A percentile compares a stretch with the other conserved stretches of the same genome.
phyloP scores from a whole-genome alignment of 2,888 invertebrate species.

The Philonicus albiceps region DNA sequence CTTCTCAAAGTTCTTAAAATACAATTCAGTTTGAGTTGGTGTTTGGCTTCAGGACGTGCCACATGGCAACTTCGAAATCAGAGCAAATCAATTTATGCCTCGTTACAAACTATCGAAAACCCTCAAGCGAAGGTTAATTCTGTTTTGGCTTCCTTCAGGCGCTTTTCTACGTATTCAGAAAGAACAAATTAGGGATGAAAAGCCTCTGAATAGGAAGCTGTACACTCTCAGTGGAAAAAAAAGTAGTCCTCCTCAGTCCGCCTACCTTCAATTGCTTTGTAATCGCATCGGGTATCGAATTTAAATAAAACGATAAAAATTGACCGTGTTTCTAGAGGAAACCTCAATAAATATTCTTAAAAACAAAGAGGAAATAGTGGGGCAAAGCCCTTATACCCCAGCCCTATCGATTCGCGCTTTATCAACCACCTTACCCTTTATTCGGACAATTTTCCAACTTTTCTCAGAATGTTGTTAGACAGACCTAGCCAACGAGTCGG shows the following conservation, averaged over 20 bases:
- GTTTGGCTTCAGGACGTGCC: constrained; percentile 1
- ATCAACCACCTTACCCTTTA: not conserved
- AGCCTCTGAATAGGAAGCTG: not conserved
- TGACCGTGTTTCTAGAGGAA: not conserved
- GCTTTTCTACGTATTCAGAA: not conserved
- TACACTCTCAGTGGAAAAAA: not conserved
- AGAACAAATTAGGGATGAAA: not conserved
- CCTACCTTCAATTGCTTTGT: constrained; percentile 2
- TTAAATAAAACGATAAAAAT: not conserved
- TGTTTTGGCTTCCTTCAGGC: not conserved
- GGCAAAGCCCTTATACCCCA: not conserved
- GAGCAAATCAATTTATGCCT: not conserved
- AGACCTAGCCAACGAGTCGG: not conserved
- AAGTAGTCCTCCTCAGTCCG: not conserved
- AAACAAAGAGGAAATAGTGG: not conserved
- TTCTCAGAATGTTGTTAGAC: not conserved
- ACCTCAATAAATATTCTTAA: not conserved
- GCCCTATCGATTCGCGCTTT: not conserved
- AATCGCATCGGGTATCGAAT: not conserved
- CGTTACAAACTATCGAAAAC: not conserved
- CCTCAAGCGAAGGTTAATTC: not conserved
- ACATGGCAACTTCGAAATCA: not conserved
- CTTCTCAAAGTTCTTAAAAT: not conserved
- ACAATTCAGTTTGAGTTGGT: not conserved
- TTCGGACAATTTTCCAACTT: not conserved